Conservation (phyloP, 2,113 vertebrate genomes). For the Lasiurus cinereus region DNA sequence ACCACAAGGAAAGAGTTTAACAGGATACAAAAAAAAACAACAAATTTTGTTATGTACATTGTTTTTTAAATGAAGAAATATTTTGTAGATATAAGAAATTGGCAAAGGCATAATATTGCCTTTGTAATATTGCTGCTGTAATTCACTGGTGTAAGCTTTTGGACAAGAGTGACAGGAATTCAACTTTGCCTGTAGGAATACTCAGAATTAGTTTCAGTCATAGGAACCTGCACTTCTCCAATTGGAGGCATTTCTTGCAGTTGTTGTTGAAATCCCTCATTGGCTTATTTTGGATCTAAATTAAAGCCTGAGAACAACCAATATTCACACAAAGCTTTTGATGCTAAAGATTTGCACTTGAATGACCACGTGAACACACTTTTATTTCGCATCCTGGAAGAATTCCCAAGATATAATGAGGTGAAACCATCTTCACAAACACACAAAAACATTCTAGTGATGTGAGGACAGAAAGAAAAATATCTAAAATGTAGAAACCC, state of each 20-base stretch:
- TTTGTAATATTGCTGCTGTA: neutral
- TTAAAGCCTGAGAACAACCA: conserved; percentile 29
- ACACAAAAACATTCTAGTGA: neutral
- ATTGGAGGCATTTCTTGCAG: neutral
- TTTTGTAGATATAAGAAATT: neutral
- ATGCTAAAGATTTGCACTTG: conserved; percentile 39
- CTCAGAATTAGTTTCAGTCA: neutral
- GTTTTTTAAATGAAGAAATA: neutral
- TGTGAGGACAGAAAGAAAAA: neutral
- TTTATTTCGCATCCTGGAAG: conserved; percentile 47
- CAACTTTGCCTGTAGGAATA: neutral
- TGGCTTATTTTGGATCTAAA: conserved; percentile 46
- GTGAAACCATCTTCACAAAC: neutral
- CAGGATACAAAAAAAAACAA: neutral
- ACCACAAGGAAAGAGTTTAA: neutral
- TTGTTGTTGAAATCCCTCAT: neutral
- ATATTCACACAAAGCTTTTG: conserved; percentile 26
- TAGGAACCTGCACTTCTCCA: neutral
- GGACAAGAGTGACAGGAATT: neutral
- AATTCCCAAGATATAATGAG: conserved; percentile 60
- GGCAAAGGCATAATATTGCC: neutral
- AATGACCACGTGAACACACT: conserved; percentile 49
- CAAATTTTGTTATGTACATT: neutral
- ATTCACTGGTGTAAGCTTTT: neutral
- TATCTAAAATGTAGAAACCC: conserved; percentile 30